Percentiles rank a stretch among this genome's conserved stretches.
phyloP scores from a whole-genome alignment of 2,888 invertebrate species.

The Cosmorhoe ocellata region DNA sequence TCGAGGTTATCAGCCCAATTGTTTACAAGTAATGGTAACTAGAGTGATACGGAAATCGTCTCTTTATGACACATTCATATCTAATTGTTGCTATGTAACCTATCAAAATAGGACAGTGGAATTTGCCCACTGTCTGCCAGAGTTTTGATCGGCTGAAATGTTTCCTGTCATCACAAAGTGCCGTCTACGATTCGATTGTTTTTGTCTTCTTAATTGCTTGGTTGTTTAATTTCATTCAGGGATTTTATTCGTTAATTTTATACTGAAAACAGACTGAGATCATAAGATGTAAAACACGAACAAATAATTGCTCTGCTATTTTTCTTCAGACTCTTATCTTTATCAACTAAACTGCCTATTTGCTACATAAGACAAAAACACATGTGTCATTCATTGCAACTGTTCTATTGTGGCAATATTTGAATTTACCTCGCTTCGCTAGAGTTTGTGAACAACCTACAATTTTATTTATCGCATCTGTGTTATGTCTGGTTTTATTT shows the following conservation, averaged over 20 bases:
- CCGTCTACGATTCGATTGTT: constrained; percentile 17
- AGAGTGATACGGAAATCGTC: constrained; percentile 54
- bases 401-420: constrained; percentile 10
- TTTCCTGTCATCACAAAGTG: constrained; percentile 17
- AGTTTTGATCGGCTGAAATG: constrained; percentile 34
- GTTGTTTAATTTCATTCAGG: constrained; percentile 11
- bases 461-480: constrained; percentile 34
- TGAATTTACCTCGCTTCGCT: constrained; percentile 24
- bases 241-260: constrained; percentile 4
- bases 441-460: constrained; percentile 26
- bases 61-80: constrained; percentile 42
- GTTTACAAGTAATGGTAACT: constrained; percentile 45
- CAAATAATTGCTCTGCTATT: background rate
- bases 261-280: background rate
- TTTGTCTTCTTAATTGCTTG: constrained; percentile 13
- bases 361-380: constrained; percentile 7
- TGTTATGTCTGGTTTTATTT: constrained; percentile 41
- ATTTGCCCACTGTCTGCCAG: constrained; percentile 43
- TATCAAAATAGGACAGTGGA: constrained; percentile 54
- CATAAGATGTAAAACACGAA: constrained; percentile 3
- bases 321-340: constrained; percentile 1
- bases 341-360: constrained; percentile 5
- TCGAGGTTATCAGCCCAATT: constrained; percentile 55
- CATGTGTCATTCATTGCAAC: constrained; percentile 5
- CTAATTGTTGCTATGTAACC: constrained; percentile 42